Base-by-base conservation (phyloP, 2,888 invertebrate genomes). In the Panopea generosa region DNA sequence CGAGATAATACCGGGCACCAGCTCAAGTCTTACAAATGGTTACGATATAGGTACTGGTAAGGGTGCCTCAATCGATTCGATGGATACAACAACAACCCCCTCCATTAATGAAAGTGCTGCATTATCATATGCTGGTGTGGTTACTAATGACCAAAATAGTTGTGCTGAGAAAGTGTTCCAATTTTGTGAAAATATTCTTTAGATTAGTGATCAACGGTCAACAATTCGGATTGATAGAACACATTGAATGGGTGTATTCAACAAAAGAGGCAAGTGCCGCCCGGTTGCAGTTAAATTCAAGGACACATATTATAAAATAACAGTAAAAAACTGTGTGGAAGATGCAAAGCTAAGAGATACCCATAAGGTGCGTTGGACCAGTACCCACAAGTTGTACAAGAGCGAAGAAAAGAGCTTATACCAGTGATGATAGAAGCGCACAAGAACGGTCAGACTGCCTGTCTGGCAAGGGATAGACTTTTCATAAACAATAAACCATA, bases 401-500 rank as follows among this genome's bases (percentile, higher is more conserved):
- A 33, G 22, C 3, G 50, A 18, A 20, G 62, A 7, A 49, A 50
- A 18, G 29, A 29, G 20, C 50, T 62, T 6, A 62, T 62, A 14
- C 62, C 50, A 6, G 26, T 38, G 2, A 50, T 62, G 62, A 29
- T 62, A 1, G 24, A 52, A 11, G 50, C 50, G 22, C 26, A 50
- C 1, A 26, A 29, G 6, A 14, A 62, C 9, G 29, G 29, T 3
- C 50, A 62, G 29, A 50, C n/a, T 6, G 62, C 62, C 2, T 16
- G 22, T 9, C 40, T 62, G 4, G 62, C 50, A 1, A 26, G 62
- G n/a, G 62, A 62, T 29, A 62, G 50, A 16, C 47, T 61, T 11
- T 62, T 50, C 22, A 38, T 62, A 16, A 52, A 62, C 38, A 62
- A 62, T 38, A 62, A 52, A 62, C 52, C 26, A 33, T 50, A 50